phyloP scores from a whole-genome alignment of 2,888 invertebrate genomes.

The Tricholauxania praeusta region DNA sequence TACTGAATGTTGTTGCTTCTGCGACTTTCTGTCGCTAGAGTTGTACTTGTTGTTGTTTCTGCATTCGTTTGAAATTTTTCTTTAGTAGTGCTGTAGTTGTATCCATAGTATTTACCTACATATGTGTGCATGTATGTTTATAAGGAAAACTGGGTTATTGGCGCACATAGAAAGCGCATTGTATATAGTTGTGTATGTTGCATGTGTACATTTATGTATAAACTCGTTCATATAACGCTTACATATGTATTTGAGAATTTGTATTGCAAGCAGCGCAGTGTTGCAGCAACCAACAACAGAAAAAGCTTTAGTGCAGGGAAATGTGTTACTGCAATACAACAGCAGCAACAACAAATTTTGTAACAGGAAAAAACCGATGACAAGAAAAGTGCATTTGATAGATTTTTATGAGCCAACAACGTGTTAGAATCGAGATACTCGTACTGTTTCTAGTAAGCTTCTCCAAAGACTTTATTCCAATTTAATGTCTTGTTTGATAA shows the following conservation, averaged over 20 bases:
- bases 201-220: background rate
- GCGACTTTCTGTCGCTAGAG: background rate
- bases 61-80: constrained; percentile 8
- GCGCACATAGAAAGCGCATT: constrained; percentile 27
- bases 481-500: too few species aligned
- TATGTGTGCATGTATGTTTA: constrained; percentile 28
- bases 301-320: background rate
- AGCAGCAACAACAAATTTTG: constrained; percentile 13
- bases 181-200: background rate
- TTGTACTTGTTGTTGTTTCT: constrained; percentile 22
- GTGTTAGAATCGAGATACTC: background rate
- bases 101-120: background rate
- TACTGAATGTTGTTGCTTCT: background rate
- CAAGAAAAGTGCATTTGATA: constrained; percentile 1
- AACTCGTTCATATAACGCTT: background rate
- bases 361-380: constrained; percentile 20
- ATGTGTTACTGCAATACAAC: background rate
- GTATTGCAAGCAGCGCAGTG: background rate
- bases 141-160: constrained; percentile 40
- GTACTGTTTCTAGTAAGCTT: too few species aligned
- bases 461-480: too few species aligned
- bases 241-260: constrained; percentile 14
- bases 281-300: constrained; percentile 12
- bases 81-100: background rate
- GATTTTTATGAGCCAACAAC: background rate